Base-by-base conservation (phyloP, 2,888 invertebrate genomes). In the Mesorhabditis sp. region DNA sequence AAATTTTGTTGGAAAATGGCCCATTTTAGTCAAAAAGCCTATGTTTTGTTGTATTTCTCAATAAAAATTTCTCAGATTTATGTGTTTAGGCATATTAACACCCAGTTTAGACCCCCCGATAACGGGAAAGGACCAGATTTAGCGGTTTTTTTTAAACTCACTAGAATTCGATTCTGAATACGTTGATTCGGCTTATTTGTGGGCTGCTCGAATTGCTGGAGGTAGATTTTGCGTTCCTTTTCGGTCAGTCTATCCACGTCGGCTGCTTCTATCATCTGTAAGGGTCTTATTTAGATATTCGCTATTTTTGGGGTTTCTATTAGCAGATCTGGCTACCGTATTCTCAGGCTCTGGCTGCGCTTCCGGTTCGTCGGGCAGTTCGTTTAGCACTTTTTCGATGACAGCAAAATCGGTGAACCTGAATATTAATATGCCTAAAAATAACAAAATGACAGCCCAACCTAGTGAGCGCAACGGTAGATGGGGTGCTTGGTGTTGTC, bases 311-410 rank as follows among this genome's bases (percentile, higher is more conserved):
- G n/a, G 7, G 10, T 50, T 50, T 50, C n/a, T 10, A 10, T 13
- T 13, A 50, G 58, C 7, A 50, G 7, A 50, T 50, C 58, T 50
- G 28, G 10, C 58, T 50, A 50, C 58, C 58, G 7, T 10, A 50
- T 13, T 50, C 10, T 13, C 10, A 13, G 7, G 58, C n/a, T 50
- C n/a, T n/a, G 7, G 10, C n/a, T 50, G 58, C n/a, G 58, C 10
- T 50, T 10, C 58, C n/a, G 7, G 10, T 50, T 50, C 58, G 7
- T 10, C 10, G 58, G 58, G 10, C n/a, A 13, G 58, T n/a, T 50
- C 58, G 58, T 50, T 50, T n/a, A 50, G 7, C 58, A 50, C 58
- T n/a, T n/a, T 50, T 50, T 50, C 10, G n/a, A 50, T 50, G n/a
- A 50, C 10, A n/a, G 7, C 58, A 50, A 13, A 50, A 50, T 50